Base-by-base conservation (phyloP, 2,113 vertebrate genomes). In the Grammomys surdaster region DNA sequence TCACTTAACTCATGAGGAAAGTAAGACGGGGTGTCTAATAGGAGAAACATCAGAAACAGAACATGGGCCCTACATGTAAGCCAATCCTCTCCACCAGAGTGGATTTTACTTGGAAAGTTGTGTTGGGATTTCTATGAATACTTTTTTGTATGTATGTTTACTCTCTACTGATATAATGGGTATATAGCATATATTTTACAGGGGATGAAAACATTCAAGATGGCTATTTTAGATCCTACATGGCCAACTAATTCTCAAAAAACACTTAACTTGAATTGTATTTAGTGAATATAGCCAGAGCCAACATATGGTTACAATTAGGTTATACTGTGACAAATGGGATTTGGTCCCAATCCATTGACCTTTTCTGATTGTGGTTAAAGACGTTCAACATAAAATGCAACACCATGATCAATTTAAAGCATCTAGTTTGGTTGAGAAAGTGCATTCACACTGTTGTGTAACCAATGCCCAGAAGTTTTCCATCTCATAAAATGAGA, bases 231-330 rank as follows among this genome's bases (percentile, higher is more conserved):
- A 84, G 89, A 90, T 90, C 58, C 46, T 17, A 33, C 33, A 75
- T 54, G n/a, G 17, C 31, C 43, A 78, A 60, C n/a, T 76, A 40
- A 91, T 93, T 96, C 40, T 95, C 60, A 93, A 2, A 31, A n/a
- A 90, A 89, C 48, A 60, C 36, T 77, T 95, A 51, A 54, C 33
- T 67, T 60, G 26, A 95, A 43, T 91, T 97, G 89, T 96, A 43
- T 24, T 87, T 19, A 89, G 5, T 87, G 77, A 31, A 82, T 72
- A 4, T 28, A 91, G 11, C 26, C 14, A 58, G 86, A 81, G 77
- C 20, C 70, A 97, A 69, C 11, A 20, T 54, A 28, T 36, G 33
- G 48, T 78, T 78, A 13, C n/a, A 93, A 17, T 89, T 77, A 63
- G 85, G 36, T 13, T 65, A 58, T 85, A 58, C 86, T 70, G 85